Evolutionary conservation across 2,797 vertebrate genomes (phyloP), one percentile per base, ranked within the genome.

Genomic region (Spondyliosoma cantharus): DNA sequence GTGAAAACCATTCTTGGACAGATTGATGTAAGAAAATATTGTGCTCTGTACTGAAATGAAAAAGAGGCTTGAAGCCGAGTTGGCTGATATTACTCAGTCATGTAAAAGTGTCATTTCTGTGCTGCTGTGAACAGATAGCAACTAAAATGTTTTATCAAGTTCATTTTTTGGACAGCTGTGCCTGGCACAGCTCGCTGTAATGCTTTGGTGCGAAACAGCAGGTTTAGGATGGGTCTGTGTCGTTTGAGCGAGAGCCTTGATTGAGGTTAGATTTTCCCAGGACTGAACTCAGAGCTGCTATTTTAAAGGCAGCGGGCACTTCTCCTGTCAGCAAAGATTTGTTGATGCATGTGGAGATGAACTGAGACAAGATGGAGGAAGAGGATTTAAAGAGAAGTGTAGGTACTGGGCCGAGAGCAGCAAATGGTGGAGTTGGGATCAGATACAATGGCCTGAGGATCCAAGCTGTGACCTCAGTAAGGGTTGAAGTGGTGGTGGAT

Each of bases 341-440:
- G 80, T 80, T 86, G 81, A 83, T 78, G 83, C 83, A 74, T 76
- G 79, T 56, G 62, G 67, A 84, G 82, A 90, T 87, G 66, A 90
- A 86, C 25, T 75, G 60, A 88, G 80, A 86, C 78, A 74, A 65
- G 78, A 69, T 78, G 72, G 62, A 49, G 12, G n/a, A 29, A 59
- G 65, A 50, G 57, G 67, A 69, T 78, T 83, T 68, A 78, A 83
- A 82, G 68, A 68, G 37, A 69, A 63, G 62, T 80, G 58, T 64
- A 61, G 54, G 42, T 71, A 50, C 45, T 13, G 61, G 61, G 45
- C 59, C 7, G 11, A 68, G 49, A 48, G 49, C 32, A 76, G 59
- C 65, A 84, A 87, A 74, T 78, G 50, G 56, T 74, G 50, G 22
- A 24, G 52, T 74, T 67, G 24, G 56, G 75, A 71, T 78, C 62